These are phyloP conservation scores for Spodoptera litura DNA, from an alignment of 1,140 invertebrate genomes.

Conservation along the genomic window DNA sequence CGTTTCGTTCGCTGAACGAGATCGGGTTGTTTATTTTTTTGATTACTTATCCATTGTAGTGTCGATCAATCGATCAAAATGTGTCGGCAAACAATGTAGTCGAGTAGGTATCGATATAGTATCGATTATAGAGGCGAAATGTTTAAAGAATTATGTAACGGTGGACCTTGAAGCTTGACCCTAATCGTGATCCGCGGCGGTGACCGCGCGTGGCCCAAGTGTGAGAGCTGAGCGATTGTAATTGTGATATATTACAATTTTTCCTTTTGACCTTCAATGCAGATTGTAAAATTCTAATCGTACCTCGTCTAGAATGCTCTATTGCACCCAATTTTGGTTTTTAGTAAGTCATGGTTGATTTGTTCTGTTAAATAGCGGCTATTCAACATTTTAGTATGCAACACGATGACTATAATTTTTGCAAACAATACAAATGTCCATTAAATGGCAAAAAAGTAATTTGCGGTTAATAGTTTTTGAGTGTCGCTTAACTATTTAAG, in stretches of 20 bases:
- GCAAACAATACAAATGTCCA: not conserved
- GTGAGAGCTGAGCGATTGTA: conserved; percentile 56
- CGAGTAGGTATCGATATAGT: conserved; percentile 62
- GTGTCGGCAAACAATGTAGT: conserved; percentile 59
- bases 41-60: conserved; percentile 35
- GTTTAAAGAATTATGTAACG: conserved; percentile 79
- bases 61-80: conserved; percentile 56
- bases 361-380: not conserved
- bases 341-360: conserved; percentile 13
- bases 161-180: conserved; percentile 82
- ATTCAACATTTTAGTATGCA: no score
- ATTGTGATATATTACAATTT: not conserved
- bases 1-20: conserved; percentile 12
- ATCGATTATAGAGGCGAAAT: conserved; percentile 66
- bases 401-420: not conserved
- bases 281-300: not conserved
- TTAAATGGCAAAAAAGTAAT: not conserved
- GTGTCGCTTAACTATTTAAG: not conserved
- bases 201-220: conserved; percentile 69
- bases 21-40: conserved; percentile 39
- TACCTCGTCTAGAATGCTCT: not conserved
- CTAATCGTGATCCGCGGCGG: conserved; percentile 75
- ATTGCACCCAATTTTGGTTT: not conserved
- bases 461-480: not conserved
- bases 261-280: conserved; percentile 15